Percentiles rank a stretch among this genome's conserved stretches.
phyloP scores from a whole-genome alignment of 2,797 vertebrate species.

The Gallinago solitaria region DNA sequence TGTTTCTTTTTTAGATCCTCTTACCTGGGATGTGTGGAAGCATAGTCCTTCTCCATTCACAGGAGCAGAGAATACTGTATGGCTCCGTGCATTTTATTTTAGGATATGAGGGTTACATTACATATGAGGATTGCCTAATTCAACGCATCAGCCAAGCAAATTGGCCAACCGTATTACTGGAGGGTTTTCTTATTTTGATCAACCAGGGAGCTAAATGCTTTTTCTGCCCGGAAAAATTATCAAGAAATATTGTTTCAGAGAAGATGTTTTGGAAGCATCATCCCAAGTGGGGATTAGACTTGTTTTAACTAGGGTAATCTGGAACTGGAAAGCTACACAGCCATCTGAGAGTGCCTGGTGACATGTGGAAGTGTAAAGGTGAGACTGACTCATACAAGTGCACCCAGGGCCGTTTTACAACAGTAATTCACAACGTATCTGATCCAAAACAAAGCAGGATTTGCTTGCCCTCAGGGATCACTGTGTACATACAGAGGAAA shows the following conservation, averaged over 20 bases:
- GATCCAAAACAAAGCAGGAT: constrained; percentile 60
- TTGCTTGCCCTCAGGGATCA: constrained; percentile 33
- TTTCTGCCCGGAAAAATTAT: constrained; percentile 2
- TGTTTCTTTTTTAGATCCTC: not conserved
- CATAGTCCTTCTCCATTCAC: not conserved
- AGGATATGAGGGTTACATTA: not conserved
- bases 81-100: not conserved
- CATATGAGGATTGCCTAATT: not conserved
- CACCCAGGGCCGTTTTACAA: not conserved
- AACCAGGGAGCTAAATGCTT: not conserved
- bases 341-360: not conserved
- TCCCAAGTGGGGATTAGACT: constrained; percentile 1
- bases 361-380: constrained; percentile 10
- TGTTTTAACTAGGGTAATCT: constrained; percentile 4
- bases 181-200: not conserved
- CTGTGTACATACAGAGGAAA: constrained; percentile 56
- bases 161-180: not conserved
- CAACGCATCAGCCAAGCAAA: not conserved
- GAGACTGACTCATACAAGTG: constrained; percentile 43
- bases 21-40: not conserved
- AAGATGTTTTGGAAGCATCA: constrained; percentile 28
- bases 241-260: constrained; percentile 17
- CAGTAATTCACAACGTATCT: constrained; percentile 8
- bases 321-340: not conserved
- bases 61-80: not conserved